Evolutionary conservation across 1,140 invertebrate genomes (phyloP), one percentile per base, ranked within the genome.

Genomic region (Cepaea nemoralis): DNA sequence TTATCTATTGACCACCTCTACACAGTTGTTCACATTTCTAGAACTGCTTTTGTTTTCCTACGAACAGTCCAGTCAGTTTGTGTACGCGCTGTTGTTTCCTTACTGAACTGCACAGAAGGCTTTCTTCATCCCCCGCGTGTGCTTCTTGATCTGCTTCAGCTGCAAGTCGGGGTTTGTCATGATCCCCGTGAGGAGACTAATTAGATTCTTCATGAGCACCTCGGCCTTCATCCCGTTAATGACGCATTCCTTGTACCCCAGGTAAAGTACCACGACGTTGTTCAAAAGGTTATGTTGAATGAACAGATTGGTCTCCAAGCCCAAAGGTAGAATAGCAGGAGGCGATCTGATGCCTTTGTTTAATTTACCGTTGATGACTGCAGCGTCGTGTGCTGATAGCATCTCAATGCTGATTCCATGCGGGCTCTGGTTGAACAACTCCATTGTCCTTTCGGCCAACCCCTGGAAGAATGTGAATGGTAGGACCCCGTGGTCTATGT

Each of bases 391-490:
- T 6, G 33, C n/a, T 19, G 35, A 8, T 16, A 75, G 22, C 66
- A 77, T 70, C n/a, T 82, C 81, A 27, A 82, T 79, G 67, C 76
- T 63, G 75, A 82, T 77, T 16, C 69, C 39, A 74, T 82, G 81
- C 6, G 81, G 76, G 16, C 66, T 82, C 22, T 59, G 67, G 24
- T 33, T 69, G 42, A 82, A 78, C 75, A 82, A 37, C 33, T 69
- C 35, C 66, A 82, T 37, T 8, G 75, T 71, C 69, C 76, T 77
- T n/a, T 82, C 81, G 0, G 81, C 76, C 81, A 82, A 48, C 37
- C 66, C 77, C 24, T 59, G 69, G 70, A 82, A 82, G 45, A 74
- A 33, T 24, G 75, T 77, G 78, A 83, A 83, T n/a, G 83, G 83
- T 40, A 78, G 67, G 8, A 66, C 50, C 6, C 83, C 80, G 35